Evolutionary conservation across 2,113 vertebrate species (phyloP).

Genomic region (Chrysemys picta): DNA sequence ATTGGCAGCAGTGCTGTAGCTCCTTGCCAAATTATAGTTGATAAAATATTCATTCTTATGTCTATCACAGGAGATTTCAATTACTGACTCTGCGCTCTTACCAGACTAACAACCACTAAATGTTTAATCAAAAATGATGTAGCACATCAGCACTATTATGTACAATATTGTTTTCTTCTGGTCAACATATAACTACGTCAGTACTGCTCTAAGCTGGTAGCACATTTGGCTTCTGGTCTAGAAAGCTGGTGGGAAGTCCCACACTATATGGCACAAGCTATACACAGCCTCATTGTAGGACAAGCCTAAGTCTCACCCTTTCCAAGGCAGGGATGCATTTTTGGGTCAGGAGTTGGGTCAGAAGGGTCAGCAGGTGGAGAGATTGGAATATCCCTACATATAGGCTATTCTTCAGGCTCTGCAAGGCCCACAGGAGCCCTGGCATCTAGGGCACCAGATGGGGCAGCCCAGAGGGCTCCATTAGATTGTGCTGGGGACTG

Average conservation of each 20-base stretch:
- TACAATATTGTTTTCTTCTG: background rate
- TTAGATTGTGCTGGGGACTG: background rate
- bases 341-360: background rate
- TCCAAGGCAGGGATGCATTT: background rate
- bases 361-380: background rate
- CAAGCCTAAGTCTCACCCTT: rapidly evolving
- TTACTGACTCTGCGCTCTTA: background rate
- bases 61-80: conserved; percentile 6
- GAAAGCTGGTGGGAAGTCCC: background rate
- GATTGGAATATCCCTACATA: background rate
- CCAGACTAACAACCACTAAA: background rate
- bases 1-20: background rate
- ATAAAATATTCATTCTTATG: conserved; percentile 47
- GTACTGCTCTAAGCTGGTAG: background rate
- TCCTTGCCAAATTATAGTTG: background rate
- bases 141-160: background rate
- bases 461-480: background rate
- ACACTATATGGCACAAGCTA: rapidly evolving
- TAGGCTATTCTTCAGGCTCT: background rate
- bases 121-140: conserved; percentile 15
- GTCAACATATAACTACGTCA: background rate
- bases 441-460: background rate
- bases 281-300: rapidly evolving
- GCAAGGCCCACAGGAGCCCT: background rate
- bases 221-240: background rate